A percentile compares a stretch with the other conserved stretches of the same genome.
These are phyloP conservation scores for Leptobrachium leishanense DNA, from an alignment of 2,113 vertebrate species.

Conservation along the genomic window DNA sequence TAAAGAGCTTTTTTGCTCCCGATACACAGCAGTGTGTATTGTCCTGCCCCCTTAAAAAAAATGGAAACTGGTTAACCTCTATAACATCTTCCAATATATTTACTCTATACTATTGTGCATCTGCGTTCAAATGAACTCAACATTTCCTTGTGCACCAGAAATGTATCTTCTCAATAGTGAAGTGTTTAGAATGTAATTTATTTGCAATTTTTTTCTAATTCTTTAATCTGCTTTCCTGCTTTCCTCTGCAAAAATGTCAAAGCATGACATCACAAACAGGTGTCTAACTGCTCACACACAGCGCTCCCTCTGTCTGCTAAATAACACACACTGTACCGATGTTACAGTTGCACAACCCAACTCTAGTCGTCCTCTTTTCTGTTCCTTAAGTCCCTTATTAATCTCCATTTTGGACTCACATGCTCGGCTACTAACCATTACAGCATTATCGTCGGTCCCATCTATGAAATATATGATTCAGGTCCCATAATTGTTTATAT, in stretches of 20 bases:
- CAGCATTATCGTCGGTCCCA: not conserved
- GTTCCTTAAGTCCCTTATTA: not conserved
- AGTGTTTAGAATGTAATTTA: not conserved
- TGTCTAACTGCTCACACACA: constrained; percentile 36
- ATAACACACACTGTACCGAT: not conserved
- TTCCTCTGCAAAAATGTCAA: constrained; percentile 48
- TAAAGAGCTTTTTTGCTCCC: too few species aligned
- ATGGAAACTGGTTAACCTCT: too few species aligned
- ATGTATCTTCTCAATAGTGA: too few species aligned
- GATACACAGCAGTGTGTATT: too few species aligned
- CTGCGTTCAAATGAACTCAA: too few species aligned
- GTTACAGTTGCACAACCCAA: not conserved
- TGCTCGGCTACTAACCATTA: constrained; percentile 11
- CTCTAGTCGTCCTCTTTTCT: not conserved
- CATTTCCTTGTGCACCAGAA: too few species aligned
- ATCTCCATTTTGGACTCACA: not conserved
- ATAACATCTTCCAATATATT: too few species aligned
- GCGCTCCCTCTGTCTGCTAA: constrained; percentile 1
- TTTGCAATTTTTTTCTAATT: constrained; percentile 29
- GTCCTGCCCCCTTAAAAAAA: too few species aligned
- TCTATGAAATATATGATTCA: not conserved
- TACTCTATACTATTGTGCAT: too few species aligned
- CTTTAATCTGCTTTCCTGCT: constrained; percentile 51
- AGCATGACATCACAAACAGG: constrained; percentile 46
- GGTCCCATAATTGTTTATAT: too few species aligned